phyloP scores from a whole-genome alignment of 2,888 invertebrate genomes.

The Serripes groenlandicus region DNA sequence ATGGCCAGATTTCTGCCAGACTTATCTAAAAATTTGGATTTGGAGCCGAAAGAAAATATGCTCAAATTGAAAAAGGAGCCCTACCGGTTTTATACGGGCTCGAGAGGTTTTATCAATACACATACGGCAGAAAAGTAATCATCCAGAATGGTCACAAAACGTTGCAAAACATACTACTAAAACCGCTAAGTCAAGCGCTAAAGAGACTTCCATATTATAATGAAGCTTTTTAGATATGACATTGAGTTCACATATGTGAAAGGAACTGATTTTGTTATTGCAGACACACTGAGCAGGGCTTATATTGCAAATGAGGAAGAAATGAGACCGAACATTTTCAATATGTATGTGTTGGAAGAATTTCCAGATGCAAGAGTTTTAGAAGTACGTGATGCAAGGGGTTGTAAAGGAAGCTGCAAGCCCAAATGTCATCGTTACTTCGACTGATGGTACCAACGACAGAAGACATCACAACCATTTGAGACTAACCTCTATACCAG shows the following conservation, averaged over 20 bases:
- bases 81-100: slow-evolving; percentile 54
- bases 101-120: no score
- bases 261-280: slow-evolving; percentile 48
- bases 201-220: slow-evolving; percentile 58
- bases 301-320: not conserved
- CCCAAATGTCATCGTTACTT: no score
- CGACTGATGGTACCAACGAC: no score
- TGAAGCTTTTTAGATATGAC: slow-evolving; percentile 57
- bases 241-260: slow-evolving; percentile 55
- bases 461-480: no score
- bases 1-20: slow-evolving; percentile 57
- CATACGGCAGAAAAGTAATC: no score
- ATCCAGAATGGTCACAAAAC: slow-evolving; percentile 16
- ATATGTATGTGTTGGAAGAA: no score
- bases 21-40: slow-evolving; percentile 36
- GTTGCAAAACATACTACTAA: not conserved
- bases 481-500: no score
- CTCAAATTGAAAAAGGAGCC: slow-evolving; percentile 69
- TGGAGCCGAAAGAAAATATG: slow-evolving; percentile 62
- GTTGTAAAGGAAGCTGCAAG: no score
- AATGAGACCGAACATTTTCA: no score
- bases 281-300: slow-evolving; percentile 59
- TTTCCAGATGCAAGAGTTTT: slow-evolving; percentile 26
- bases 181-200: slow-evolving; percentile 38
- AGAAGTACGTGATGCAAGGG: slow-evolving; percentile 19